Conservation (phyloP, 1,140 invertebrate species). For the Brachionus plicatilis region DNA sequence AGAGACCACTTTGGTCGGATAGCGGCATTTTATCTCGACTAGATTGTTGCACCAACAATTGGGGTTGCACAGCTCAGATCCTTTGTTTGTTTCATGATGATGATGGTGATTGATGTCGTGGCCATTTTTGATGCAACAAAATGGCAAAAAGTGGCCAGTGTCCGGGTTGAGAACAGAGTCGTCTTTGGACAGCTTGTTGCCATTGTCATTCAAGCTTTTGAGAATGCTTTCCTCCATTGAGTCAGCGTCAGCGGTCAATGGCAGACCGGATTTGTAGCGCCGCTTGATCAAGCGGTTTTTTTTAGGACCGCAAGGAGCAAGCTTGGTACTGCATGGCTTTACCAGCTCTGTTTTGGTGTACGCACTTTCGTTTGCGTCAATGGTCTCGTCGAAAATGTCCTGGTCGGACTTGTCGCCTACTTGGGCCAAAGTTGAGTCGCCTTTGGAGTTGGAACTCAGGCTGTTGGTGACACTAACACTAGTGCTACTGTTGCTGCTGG, state of each 20-base stretch:
- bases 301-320: not conserved
- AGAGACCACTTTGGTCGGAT: slow-evolving; percentile 24
- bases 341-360: not conserved
- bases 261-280: slow-evolving; percentile 21
- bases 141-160: not conserved
- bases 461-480: not conserved
- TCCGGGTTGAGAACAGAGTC: not conserved
- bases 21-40: slow-evolving; percentile 17
- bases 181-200: not conserved
- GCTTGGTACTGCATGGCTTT: not conserved
- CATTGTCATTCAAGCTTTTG: not conserved
- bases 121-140: slow-evolving; percentile 21
- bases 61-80: not conserved
- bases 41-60: slow-evolving; percentile 40
- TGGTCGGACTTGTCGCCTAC: not conserved
- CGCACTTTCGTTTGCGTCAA: not conserved
- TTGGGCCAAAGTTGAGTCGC: not conserved
- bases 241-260: not conserved
- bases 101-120: not conserved
- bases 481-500: slow-evolving; percentile 4
- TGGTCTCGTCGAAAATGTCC: slow-evolving; percentile 5
- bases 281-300: not conserved
- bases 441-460: not conserved
- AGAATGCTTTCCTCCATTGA: not conserved
- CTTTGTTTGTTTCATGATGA: not conserved